Percentiles rank a stretch among this genome's conserved stretches.
phyloP scores from a whole-genome alignment of 92 coral and sea anemone species.

The Siderastrea siderea region DNA sequence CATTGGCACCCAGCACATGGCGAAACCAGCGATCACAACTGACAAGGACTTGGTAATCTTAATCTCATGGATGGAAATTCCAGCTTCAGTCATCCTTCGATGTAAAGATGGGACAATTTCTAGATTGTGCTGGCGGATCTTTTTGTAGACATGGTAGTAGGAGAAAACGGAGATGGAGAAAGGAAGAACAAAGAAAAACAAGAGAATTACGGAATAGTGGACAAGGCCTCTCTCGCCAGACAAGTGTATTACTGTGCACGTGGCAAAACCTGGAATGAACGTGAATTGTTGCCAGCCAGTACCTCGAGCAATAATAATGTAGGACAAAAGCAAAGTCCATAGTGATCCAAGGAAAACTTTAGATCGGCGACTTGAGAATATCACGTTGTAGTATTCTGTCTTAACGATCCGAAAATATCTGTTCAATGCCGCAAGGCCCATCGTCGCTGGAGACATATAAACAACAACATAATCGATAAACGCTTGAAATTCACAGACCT shows the following conservation, averaged over 20 bases:
- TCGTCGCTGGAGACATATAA: constrained; percentile 21
- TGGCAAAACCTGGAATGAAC: constrained; percentile 3
- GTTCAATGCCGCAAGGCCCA: constrained; percentile 41
- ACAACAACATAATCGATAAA: constrained; percentile 5
- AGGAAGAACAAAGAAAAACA: neutral
- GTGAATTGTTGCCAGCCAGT: neutral
- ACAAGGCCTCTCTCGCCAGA: neutral
- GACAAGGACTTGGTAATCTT: neutral
- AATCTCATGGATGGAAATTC: neutral
- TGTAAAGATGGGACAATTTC: constrained; percentile 18
- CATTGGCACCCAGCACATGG: constrained; percentile 2
- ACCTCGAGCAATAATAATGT: neutral
- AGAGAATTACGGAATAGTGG: neutral
- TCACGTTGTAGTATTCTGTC: constrained; percentile 21
- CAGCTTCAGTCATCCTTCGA: neutral
- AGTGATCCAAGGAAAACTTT: neutral
- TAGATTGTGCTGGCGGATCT: constrained; percentile 25
- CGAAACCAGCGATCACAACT: neutral
- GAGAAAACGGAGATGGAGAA: constrained; percentile 21
- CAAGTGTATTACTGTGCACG: neutral
- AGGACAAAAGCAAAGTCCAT: constrained; percentile 1
- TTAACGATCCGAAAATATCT: constrained; percentile 46
- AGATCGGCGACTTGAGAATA: constrained; percentile 19
- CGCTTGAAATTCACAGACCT: constrained; percentile 31
- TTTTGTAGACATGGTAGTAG: constrained; percentile 33